Base-by-base conservation (phyloP, 2,113 vertebrate genomes). In the Anolis carolinensis region DNA sequence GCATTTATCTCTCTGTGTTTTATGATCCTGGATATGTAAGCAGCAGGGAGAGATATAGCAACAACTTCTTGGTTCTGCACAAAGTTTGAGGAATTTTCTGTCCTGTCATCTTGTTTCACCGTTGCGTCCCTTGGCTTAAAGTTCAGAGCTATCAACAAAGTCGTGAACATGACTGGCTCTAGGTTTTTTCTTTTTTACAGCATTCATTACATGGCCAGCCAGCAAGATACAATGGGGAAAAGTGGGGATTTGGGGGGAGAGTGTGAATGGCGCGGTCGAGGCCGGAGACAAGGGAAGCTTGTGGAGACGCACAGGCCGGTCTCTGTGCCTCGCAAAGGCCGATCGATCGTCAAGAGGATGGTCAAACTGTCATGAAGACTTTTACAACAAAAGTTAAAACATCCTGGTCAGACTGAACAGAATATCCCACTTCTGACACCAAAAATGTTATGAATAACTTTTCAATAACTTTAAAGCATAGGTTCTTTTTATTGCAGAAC, bases 271-370 rank as follows among this genome's bases (percentile, higher is more conserved):
- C 89, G 88, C 44, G 85, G 75, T n/a, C 27, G 14, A 1, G 14
- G 52, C 65, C 67, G 67, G 86, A 77, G 68, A 80, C 79, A 80
- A 79, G 87, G 87, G 0, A 5, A 76, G 50, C 34, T 81, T 88
- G 86, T 84, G 79, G 14, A 0, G 62, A 5, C 27, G 81, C 88
- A 62, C 77, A 71, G 77, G 23, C 55, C 74, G 74, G 0, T 10
- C 84, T 87, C 88, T 77, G 77, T 74, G 73, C 80, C 39, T 79
- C 86, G 0, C 18, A 0, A 10, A 84, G 81, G 65, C 32, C 52
- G 77, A 67, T 55, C 52, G 77, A 67, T 55, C 39, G 63, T 88
- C 39, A 32, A 50, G n/a, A 2, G 32, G 77, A 52, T 85, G 67
- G 18, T 32, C 34, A 65, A 71, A n/a, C n/a, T n/a, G n/a, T n/a